Percentiles rank a stretch among this genome's conserved stretches.
Conservation (phyloP, 2,113 vertebrate genomes). For the Cnemophilus loriae region DNA sequence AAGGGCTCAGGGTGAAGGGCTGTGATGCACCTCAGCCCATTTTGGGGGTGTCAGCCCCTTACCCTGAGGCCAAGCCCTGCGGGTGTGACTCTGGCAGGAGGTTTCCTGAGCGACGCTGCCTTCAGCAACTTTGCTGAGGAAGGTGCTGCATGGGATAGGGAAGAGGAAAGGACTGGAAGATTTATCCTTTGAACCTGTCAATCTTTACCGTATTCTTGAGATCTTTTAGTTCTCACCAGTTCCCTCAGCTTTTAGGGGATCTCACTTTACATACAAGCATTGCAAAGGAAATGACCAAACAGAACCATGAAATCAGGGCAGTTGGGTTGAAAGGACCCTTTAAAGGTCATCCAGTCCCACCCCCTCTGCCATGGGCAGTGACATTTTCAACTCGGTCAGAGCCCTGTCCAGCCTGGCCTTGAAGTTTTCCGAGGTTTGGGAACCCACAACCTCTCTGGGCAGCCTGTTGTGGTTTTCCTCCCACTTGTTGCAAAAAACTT, state of each 20-base stretch:
- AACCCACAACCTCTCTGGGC: not conserved
- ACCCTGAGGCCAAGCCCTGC: not conserved
- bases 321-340: not conserved
- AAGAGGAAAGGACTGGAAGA: not conserved
- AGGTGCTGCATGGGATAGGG: not conserved
- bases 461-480: not conserved
- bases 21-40: not conserved
- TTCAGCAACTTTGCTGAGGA: not conserved
- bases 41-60: not conserved
- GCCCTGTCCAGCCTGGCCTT: not conserved
- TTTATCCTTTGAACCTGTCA: not conserved
- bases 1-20: not conserved
- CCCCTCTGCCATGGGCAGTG: not conserved
- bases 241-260: not conserved
- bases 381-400: not conserved
- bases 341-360: not conserved
- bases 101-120: not conserved
- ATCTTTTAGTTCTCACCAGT: not conserved
- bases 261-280: not conserved
- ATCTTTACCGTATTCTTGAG: not conserved
- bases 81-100: not conserved
- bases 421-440: not conserved
- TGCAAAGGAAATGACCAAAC: not conserved
- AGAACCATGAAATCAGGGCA: not conserved
- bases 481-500: accelerated